A percentile compares a stretch with the other conserved stretches of the same genome.
Evolutionary conservation across 2,113 vertebrate species (phyloP).

Genomic region (Sorex araneus): DNA sequence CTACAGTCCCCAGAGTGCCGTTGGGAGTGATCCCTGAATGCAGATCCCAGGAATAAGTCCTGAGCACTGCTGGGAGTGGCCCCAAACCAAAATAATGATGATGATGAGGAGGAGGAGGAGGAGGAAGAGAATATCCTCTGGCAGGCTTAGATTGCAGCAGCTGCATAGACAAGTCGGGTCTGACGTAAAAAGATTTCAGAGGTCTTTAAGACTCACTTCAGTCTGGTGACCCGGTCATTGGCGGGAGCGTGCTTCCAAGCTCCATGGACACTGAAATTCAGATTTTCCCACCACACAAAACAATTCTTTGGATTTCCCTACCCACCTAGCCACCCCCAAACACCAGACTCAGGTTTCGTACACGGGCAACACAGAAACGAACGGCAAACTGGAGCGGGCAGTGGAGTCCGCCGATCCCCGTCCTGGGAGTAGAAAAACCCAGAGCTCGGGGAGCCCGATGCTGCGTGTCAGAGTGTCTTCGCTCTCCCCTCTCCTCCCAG

Average conservation of each 20-base stretch:
- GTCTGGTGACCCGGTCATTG: neutral
- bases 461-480: neutral
- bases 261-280: neutral
- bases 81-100: no score
- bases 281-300: neutral
- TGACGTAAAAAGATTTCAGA: conserved; percentile 50
- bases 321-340: conserved; percentile 9
- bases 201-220: neutral
- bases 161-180: neutral
- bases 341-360: neutral
- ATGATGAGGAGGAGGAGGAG: no score
- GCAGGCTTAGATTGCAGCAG: no score
- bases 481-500: neutral
- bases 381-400: neutral
- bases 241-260: neutral
- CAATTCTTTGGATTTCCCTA: neutral
- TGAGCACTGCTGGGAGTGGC: no score
- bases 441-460: neutral
- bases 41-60: no score
- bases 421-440: neutral
- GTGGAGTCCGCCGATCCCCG: neutral
- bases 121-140: no score
- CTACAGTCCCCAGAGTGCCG: no score
- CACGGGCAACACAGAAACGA: neutral
- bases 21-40: no score